Evolutionary conservation across 2,797 vertebrate species (phyloP).

Genomic region (Erethizon dorsatum): DNA sequence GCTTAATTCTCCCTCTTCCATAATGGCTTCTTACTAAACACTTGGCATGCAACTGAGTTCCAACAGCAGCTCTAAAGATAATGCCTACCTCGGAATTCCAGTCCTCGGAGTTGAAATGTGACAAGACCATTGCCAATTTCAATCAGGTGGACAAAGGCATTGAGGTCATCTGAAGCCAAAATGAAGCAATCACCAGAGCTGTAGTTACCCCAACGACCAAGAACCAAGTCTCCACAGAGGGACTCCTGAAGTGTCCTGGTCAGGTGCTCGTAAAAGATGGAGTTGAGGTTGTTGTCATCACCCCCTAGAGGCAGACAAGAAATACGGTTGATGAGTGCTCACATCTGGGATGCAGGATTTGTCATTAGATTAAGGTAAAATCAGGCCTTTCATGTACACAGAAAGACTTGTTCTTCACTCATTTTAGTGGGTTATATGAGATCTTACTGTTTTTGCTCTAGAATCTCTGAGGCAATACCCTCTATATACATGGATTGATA

Average conservation of each 20-base stretch:
- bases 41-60: background rate
- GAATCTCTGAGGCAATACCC: background rate
- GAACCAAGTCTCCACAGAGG: constrained; percentile 96
- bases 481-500: background rate
- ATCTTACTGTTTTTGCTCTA: background rate
- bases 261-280: constrained; percentile 98
- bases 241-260: constrained; percentile 97
- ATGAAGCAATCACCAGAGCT: constrained; percentile 92
- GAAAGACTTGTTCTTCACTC: rapidly evolving
- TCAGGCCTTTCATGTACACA: no score
- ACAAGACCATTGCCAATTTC: constrained; percentile 95
- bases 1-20: background rate
- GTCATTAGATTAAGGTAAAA: background rate
- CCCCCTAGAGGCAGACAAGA: constrained; percentile 90
- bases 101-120: constrained; percentile 94
- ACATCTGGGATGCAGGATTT: background rate
- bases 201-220: constrained; percentile 98
- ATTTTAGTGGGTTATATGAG: background rate
- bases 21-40: background rate
- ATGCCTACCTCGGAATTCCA: constrained; percentile 94
- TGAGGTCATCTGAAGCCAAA: constrained; percentile 93
- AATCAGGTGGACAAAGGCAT: constrained; percentile 94
- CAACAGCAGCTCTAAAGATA: background rate
- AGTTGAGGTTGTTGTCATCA: constrained; percentile 98
- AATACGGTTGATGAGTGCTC: background rate